A percentile compares a stretch with the other conserved stretches of the same genome.
These are phyloP conservation scores for Drosophila subsilvestris DNA, from an alignment of 2,888 invertebrate species.

Conservation along the genomic window DNA sequence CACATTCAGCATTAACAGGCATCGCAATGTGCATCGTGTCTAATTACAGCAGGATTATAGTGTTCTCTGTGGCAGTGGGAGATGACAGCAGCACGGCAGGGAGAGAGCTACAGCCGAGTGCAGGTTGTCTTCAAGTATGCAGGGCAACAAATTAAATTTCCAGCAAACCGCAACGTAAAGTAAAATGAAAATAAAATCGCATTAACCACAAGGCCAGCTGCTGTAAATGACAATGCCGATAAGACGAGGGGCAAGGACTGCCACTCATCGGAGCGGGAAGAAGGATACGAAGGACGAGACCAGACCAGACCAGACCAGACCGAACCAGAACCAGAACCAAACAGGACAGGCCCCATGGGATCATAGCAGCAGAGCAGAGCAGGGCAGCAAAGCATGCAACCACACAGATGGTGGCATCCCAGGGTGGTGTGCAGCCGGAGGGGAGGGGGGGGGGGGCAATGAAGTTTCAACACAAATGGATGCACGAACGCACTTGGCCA, in stretches of 20 bases:
- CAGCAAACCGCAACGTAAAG: constrained; percentile 56
- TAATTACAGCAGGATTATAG: constrained; percentile 21
- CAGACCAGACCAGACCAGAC: neutral
- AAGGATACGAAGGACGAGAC: neutral
- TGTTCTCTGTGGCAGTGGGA: neutral
- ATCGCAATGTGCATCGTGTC: constrained; percentile 18
- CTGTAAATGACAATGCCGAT: constrained; percentile 61
- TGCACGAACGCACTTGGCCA: constrained; percentile 46
- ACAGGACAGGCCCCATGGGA: constrained; percentile 43
- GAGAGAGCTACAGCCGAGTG: constrained; percentile 24
- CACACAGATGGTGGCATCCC: constrained; percentile 24
- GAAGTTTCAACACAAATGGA: constrained; percentile 35
- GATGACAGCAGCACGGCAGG: neutral
- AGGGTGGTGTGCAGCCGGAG: neutral
- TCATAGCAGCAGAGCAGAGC: constrained; percentile 28
- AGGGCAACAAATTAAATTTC: constrained; percentile 57
- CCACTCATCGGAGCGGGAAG: neutral
- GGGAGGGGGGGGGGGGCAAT: neutral
- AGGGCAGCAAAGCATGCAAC: constrained; percentile 41
- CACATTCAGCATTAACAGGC: neutral
- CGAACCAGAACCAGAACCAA: neutral
- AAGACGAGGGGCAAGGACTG: constrained; percentile 41
- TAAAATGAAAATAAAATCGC: constrained; percentile 62
- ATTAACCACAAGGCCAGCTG: constrained; percentile 49
- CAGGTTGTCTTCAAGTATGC: constrained; percentile 29